phyloP scores from a whole-genome alignment of 2,797 vertebrate genomes.

The Chromis chromis region DNA sequence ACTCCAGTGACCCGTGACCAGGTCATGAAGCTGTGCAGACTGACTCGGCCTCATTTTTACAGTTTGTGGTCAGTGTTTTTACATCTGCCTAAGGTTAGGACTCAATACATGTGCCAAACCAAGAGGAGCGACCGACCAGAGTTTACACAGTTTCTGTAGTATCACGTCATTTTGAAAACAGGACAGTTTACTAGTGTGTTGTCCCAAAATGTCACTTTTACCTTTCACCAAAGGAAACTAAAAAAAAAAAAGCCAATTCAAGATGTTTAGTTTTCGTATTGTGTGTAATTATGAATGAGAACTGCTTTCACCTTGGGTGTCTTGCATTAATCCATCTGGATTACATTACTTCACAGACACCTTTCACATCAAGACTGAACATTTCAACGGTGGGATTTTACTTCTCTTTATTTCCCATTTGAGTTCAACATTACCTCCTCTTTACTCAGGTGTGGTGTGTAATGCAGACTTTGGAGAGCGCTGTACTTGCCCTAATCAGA shows the following conservation, averaged over 20 bases:
- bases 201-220: constrained; percentile 44
- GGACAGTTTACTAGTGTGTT: constrained; percentile 26
- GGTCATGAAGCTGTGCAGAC: constrained; percentile 25
- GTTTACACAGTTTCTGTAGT: constrained; percentile 60
- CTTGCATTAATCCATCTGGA: constrained; percentile 53
- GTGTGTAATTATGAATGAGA: constrained; percentile 54
- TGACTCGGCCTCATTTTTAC: constrained; percentile 53
- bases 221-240: constrained; percentile 58
- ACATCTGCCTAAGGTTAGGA: constrained; percentile 38
- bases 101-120: constrained; percentile 51
- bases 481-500: constrained; percentile 56
- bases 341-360: constrained; percentile 35
- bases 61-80: constrained; percentile 60
- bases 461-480: constrained; percentile 61
- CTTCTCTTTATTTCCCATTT: constrained; percentile 14
- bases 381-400: constrained; percentile 41
- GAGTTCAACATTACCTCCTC: constrained; percentile 68
- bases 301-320: constrained; percentile 48
- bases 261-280: constrained; percentile 47
- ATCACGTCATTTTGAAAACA: constrained; percentile 42
- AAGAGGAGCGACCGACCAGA: constrained; percentile 42
- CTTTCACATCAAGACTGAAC: constrained; percentile 50
- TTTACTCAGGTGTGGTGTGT: constrained; percentile 81
- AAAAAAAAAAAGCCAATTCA: constrained; percentile 47
- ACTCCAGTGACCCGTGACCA: constrained; percentile 30